Base-by-base conservation (phyloP, 1,140 invertebrate genomes). In the Marisa cornuarietis region DNA sequence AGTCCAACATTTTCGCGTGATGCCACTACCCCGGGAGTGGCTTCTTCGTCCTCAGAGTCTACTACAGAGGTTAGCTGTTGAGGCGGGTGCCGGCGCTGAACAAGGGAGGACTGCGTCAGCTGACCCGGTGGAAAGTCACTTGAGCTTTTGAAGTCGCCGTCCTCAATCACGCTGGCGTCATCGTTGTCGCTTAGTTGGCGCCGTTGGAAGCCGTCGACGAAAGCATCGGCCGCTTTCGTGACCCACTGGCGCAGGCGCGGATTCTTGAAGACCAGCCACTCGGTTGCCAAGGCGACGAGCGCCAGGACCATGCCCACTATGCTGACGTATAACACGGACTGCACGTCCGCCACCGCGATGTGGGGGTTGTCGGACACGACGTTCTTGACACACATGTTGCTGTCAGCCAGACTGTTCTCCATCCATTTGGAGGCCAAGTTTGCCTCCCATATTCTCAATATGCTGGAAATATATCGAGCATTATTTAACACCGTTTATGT, bases 261-360 rank as follows among this genome's bases (percentile, higher is more conserved):
- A 16, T 51, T 24, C 5, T 63, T 62, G 58, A 52, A 51, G 20
- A 62, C 42, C 18, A 77, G 62, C 10, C 20, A 77, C 65, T 77
- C 76, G 26, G 51, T 20, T n/a, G 18, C 51, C 65, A 77, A 49
- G 8, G 31, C 8, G 18, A 77, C 16, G 76, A 77, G 65, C 6
- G 76, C 76, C 42, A 77, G 76, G 7, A 10, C 76, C 20, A 77
- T 51, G 62, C 76, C 76, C 26, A 77, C 49, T 13, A 54, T 6
- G 6, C 63, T 9, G 18, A 54, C 14, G 76, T 77, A 77, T 7
- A 77, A 65, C 7, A 42, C 65, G 22, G 76, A 77, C 65, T 77
- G 76, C 76, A 77, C 76, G 76, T 77, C 76, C 63, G 51, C 11
- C 62, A 77, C 76, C 62, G 62, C 26, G 65, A 77, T 77, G 6